phyloP scores from a whole-genome alignment of 2,888 invertebrate genomes.

The Drosophila dives region DNA sequence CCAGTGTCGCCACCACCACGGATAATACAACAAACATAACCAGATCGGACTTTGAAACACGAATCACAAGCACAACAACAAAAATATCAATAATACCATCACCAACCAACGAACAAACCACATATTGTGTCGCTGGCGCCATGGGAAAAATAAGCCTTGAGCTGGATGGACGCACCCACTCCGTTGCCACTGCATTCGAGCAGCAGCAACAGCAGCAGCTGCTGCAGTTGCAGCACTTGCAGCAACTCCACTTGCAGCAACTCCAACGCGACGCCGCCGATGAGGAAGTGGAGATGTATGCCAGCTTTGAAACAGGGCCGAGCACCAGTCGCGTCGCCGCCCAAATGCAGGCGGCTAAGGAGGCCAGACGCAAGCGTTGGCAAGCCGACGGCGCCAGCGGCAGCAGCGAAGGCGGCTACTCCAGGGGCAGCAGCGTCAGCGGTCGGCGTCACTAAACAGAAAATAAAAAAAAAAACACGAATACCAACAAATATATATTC shows the following conservation, averaged over 20 bases:
- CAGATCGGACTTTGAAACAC: neutral
- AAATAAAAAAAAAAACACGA: neutral
- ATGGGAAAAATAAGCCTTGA: slow-evolving; percentile 30
- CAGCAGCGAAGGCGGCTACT: slow-evolving; percentile 73
- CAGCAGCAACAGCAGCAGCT: slow-evolving; percentile 52
- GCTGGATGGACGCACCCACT: slow-evolving; percentile 72
- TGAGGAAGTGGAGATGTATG: slow-evolving; percentile 82
- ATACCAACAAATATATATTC: neutral
- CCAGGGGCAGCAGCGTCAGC: slow-evolving; percentile 71
- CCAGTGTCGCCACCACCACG: slow-evolving; percentile 32
- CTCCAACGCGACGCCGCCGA: slow-evolving; percentile 74
- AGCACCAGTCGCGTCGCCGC: slow-evolving; percentile 80
- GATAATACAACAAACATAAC: slow-evolving; percentile 2
- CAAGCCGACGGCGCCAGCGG: slow-evolving; percentile 81
- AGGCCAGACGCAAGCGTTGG: slow-evolving; percentile 80
- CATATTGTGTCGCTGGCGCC: slow-evolving; percentile 27
- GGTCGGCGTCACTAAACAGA: slow-evolving; percentile 66
- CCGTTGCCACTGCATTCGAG: slow-evolving; percentile 69
- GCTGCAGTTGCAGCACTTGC: slow-evolving; percentile 14
- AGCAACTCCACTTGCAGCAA: slow-evolving; percentile 16
- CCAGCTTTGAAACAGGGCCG: slow-evolving; percentile 75
- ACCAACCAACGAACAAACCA: slow-evolving; percentile 10
- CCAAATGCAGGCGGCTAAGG: slow-evolving; percentile 82
- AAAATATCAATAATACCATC: neutral
- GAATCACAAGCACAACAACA: slow-evolving; percentile 13